Conservation (phyloP, 2,113 vertebrate genomes). For the Cercopithecus mona region DNA sequence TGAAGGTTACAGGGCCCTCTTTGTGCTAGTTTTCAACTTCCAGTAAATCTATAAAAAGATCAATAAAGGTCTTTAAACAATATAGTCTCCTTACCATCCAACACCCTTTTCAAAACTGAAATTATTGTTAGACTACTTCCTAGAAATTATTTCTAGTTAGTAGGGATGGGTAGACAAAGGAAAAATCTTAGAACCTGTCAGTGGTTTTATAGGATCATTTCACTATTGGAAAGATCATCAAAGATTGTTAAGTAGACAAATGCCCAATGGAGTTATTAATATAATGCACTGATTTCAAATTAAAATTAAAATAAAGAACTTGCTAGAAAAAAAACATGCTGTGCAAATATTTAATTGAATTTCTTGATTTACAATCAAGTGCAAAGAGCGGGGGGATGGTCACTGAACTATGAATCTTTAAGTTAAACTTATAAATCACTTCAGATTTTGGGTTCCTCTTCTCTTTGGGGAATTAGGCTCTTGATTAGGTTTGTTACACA, state of each 20-base stretch:
- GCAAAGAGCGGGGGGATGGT: neutral
- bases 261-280: neutral
- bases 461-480: neutral
- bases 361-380: neutral
- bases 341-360: neutral
- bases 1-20: neutral
- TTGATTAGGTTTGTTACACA: neutral
- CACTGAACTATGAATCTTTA: neutral
- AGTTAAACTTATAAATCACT: neutral
- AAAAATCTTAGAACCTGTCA: neutral
- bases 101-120: neutral
- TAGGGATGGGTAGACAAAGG: neutral
- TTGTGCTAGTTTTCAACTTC: neutral
- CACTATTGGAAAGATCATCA: neutral
- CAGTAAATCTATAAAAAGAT: neutral
- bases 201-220: neutral
- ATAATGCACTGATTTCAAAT: neutral
- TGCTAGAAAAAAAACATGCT: neutral
- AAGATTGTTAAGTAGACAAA: neutral
- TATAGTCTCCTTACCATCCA: accelerated
- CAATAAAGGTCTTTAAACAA: neutral
- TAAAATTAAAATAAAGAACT: neutral
- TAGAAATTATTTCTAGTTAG: neutral
- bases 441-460: neutral
- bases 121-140: neutral